Base-by-base conservation (phyloP, 2,113 vertebrate species). In the Sander lucioperca region DNA sequence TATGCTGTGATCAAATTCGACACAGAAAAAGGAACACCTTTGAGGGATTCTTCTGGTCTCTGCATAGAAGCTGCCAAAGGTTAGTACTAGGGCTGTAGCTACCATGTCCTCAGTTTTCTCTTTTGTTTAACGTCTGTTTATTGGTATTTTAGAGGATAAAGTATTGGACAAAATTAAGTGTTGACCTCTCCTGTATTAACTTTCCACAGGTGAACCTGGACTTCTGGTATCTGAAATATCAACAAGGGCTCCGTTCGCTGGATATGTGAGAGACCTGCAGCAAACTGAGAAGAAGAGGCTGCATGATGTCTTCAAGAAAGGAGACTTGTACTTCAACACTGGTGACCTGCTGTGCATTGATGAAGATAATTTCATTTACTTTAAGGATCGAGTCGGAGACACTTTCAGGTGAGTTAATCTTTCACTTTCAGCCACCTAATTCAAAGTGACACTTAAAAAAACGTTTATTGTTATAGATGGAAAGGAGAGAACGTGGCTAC, bases 401-500 rank as follows among this genome's bases (percentile, higher is more conserved):
- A 97, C 96, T 4, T 97, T 96, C 90, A 94, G 96, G 97, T 96
- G n/a, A 53, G 63, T 27, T 33, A 19, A 5, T 21, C 57, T 36
- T 6, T 39, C 16, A 39, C 0, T 23, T 75, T 66, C 23, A 16
- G 23, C 10, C 43, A 15, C 8, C 33, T 18, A 6, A 27, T 57
- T 57, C 6, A 10, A 47, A 18, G 15, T 15, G 2, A 15, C 51
- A 11, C 14, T 63, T 27, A 13, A 16, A 36, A 39, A 39, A 39
- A 39, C 8, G 0, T 39, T 39, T 39, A 39, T 39, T 39, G 39
- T 39, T 39, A 39, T 86, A 98, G 97, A 47, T 98, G 97, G 97
- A 97, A 97, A 94, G 96, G 97, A 54, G 97, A 98, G 89, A 97
- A 97, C 0, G 96, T 98, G 74, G 95, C 97, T 21, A 97, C 96